phyloP scores from a whole-genome alignment of 2,888 invertebrate species.

The Aradus depressus region DNA sequence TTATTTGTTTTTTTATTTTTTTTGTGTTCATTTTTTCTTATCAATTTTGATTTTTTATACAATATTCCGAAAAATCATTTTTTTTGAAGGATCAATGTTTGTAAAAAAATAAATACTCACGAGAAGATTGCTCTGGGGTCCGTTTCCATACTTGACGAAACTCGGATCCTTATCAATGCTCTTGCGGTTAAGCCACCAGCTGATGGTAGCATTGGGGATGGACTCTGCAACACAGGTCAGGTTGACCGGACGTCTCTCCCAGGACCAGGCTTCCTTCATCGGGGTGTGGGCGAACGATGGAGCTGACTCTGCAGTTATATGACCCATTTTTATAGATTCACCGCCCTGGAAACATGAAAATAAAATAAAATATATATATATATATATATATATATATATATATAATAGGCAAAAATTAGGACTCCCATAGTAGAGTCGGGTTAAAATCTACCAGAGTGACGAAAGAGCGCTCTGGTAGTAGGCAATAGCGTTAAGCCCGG shows the following conservation, averaged over 20 bases:
- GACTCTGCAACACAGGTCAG: conserved; percentile 76
- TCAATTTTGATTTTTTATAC: too few relatives aligned
- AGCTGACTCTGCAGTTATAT: conserved; percentile 68
- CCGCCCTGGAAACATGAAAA: conserved; percentile 44
- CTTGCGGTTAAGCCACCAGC: conserved; percentile 54
- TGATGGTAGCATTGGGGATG: conserved; percentile 83
- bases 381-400: neutral
- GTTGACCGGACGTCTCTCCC: conserved; percentile 70
- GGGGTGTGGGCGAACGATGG: conserved; percentile 66
- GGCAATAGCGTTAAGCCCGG: too few relatives aligned
- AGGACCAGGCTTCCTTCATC: conserved; percentile 59
- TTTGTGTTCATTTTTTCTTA: too few relatives aligned
- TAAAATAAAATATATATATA: conserved; percentile 4
- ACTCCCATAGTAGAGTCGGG: too few relatives aligned
- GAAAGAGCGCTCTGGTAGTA: too few relatives aligned
- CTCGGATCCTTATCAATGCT: conserved; percentile 40
- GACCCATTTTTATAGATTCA: conserved; percentile 62
- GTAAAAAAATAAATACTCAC: too few relatives aligned
- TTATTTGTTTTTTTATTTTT: too few relatives aligned
- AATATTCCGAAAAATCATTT: too few relatives aligned
- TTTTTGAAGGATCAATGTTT: too few relatives aligned
- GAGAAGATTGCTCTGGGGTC: conserved; percentile 56
- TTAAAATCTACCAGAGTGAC: too few relatives aligned
- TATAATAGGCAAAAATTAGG: neutral
- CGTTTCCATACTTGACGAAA: conserved; percentile 51